Conservation (phyloP, 37 sponge, comb jelly and placozoan species). For the Petrosia ficiformis region DNA sequence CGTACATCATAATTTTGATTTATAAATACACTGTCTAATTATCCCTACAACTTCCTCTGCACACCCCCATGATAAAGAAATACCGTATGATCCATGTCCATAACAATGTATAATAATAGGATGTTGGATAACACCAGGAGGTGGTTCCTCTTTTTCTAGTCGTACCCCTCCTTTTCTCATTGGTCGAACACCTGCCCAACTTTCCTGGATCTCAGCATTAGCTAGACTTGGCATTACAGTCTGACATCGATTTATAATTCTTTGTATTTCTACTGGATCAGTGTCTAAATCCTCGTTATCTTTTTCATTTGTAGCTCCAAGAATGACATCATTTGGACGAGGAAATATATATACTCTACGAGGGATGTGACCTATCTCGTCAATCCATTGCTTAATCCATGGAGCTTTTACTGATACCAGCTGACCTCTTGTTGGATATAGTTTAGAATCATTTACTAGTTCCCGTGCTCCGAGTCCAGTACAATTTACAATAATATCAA, state of each 20-base stretch:
- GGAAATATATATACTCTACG: slow-evolving; percentile 30
- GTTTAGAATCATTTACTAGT: slow-evolving; percentile 27
- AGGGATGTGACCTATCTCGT: background rate
- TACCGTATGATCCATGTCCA: slow-evolving; percentile 76
- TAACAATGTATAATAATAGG: slow-evolving; percentile 70
- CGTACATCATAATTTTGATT: too few species aligned
- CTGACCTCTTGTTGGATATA: slow-evolving; percentile 65
- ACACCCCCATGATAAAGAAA: slow-evolving; percentile 73
- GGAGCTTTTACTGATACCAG: slow-evolving; percentile 61
- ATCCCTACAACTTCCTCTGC: slow-evolving; percentile 56
- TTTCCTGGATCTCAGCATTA: slow-evolving; percentile 44
- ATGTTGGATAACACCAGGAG: too few species aligned
- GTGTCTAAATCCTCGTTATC: slow-evolving; percentile 21
- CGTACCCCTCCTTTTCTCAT: slow-evolving; percentile 41
- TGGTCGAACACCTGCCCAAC: slow-evolving; percentile 71
- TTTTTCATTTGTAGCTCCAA: slow-evolving; percentile 54
- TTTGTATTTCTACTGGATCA: slow-evolving; percentile 5
- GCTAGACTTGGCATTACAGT: slow-evolving; percentile 51
- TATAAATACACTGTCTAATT: too few species aligned
- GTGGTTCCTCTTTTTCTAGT: slow-evolving; percentile 45
- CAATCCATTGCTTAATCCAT: slow-evolving; percentile 54
- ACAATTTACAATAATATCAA: slow-evolving; percentile 77
- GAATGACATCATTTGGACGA: slow-evolving; percentile 22
- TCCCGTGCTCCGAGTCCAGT: slow-evolving; percentile 67
- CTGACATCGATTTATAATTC: slow-evolving; percentile 20